These are phyloP conservation scores for Cyprinodon tularosa DNA, from an alignment of 2,113 vertebrate genomes.

Conservation along the genomic window DNA sequence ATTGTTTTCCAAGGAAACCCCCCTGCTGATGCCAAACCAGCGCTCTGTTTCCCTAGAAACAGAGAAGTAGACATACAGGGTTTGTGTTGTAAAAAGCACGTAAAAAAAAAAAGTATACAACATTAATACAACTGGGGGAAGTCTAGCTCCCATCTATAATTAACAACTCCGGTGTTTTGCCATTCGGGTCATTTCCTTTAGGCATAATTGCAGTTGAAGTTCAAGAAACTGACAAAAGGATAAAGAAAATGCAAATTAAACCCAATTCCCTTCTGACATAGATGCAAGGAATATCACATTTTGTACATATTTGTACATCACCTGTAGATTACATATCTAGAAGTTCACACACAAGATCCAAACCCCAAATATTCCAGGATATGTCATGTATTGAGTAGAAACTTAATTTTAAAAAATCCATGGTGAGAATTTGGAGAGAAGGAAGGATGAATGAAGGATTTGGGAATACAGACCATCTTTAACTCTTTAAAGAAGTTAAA, in stretches of 20 bases:
- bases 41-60: slow-evolving; percentile 61
- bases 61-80: slow-evolving; percentile 32
- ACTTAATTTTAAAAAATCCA: background rate
- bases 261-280: background rate
- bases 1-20: slow-evolving; percentile 49
- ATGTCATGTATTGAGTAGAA: background rate
- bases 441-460: background rate
- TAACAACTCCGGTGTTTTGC: slow-evolving; percentile 4
- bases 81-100: slow-evolving; percentile 24
- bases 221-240: background rate
- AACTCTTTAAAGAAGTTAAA: too few species aligned
- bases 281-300: background rate
- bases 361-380: background rate
- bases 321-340: background rate
- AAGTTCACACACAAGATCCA: background rate
- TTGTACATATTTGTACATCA: background rate
- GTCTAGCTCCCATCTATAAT: slow-evolving; percentile 28
- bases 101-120: background rate
- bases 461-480: too few species aligned
- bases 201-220: background rate
- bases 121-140: slow-evolving; percentile 13
- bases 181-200: background rate
- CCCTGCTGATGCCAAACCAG: slow-evolving; percentile 48
- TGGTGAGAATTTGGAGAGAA: background rate
- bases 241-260: background rate